Evolutionary conservation across 2,797 vertebrate genomes (phyloP).

Genomic region (Borostomias antarcticus): DNA sequence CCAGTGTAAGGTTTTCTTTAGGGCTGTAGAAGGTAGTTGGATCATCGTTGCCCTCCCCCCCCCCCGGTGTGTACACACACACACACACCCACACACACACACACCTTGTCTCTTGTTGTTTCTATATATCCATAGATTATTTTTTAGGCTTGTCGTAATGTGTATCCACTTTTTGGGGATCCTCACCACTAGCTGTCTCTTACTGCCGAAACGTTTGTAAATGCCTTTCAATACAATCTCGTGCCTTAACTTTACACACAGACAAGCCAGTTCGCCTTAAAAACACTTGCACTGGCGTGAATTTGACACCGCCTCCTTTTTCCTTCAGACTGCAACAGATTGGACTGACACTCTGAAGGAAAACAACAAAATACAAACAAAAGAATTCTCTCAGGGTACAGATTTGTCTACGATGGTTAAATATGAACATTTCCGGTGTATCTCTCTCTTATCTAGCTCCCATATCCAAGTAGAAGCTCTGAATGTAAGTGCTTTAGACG

Average conservation of each 20-base stretch:
- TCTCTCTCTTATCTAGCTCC: constrained; percentile 51
- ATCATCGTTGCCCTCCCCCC: background rate
- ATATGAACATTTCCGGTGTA: constrained; percentile 18
- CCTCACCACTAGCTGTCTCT: constrained; percentile 63
- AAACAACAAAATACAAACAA: background rate
- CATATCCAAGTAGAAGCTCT: constrained; percentile 60
- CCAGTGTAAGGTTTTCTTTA: constrained; percentile 48
- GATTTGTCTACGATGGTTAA: background rate
- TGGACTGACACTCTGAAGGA: background rate
- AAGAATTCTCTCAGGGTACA: background rate
- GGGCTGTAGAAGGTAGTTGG: constrained; percentile 39
- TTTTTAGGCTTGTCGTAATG: constrained; percentile 10
- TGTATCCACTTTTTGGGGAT: constrained; percentile 40
- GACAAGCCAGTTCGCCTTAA: constrained; percentile 46
- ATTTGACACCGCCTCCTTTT: constrained; percentile 16
- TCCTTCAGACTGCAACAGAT: background rate
- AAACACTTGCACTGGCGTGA: constrained; percentile 39
- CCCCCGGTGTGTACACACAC: background rate
- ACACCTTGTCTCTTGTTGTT: background rate
- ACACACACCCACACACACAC: no score
- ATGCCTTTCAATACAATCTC: constrained; percentile 37
- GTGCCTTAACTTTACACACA: constrained; percentile 71
- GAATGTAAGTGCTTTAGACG: constrained; percentile 66
- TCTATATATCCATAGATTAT: constrained; percentile 12
- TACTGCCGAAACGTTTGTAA: constrained; percentile 23